These are phyloP conservation scores for Indicator maculatus DNA, from an alignment of 2,113 vertebrate genomes.

Conservation along the genomic window DNA sequence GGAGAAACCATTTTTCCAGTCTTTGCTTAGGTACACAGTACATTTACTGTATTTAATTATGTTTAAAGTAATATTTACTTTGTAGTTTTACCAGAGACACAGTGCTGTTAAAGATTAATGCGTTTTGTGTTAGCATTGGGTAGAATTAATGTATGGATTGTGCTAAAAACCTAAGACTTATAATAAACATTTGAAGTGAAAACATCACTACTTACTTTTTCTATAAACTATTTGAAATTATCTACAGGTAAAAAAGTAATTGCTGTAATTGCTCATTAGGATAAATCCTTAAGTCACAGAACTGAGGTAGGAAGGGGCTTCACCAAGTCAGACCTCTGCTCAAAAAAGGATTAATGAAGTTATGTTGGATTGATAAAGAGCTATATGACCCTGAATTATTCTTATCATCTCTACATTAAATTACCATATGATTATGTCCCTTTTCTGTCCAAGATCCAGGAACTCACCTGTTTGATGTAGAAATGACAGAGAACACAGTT, in stretches of 20 bases:
- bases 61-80: slow-evolving; percentile 18
- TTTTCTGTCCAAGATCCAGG: background rate
- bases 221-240: background rate
- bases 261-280: background rate
- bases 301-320: background rate
- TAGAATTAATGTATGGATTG: background rate
- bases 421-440: background rate
- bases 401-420: background rate
- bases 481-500: background rate
- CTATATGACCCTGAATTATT: background rate
- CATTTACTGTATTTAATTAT: background rate
- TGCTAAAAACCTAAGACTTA: background rate
- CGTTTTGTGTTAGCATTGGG: background rate
- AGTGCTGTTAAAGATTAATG: background rate
- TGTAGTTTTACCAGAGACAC: background rate
- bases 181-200: background rate
- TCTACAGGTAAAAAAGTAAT: background rate
- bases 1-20: background rate
- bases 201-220: background rate
- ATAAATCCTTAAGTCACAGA: background rate
- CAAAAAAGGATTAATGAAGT: background rate
- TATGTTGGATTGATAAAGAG: background rate
- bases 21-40: background rate
- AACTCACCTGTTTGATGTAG: background rate
- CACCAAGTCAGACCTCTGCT: background rate